These are phyloP conservation scores for Vultur gryphus DNA, from an alignment of 2,797 vertebrate genomes.

Conservation along the genomic window DNA sequence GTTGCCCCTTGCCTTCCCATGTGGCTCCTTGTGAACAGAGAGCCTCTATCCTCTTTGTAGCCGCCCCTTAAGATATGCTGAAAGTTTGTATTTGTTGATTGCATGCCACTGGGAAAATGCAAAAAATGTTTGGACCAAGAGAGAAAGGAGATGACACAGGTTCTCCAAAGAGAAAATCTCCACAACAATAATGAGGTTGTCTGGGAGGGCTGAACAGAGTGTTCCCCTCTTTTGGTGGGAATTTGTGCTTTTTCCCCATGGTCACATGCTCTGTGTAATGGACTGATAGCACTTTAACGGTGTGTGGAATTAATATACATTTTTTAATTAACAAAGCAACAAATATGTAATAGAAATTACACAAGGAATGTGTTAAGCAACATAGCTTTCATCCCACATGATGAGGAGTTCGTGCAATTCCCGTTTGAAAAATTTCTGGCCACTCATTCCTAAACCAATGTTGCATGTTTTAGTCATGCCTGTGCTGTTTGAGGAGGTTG, in stretches of 20 bases:
- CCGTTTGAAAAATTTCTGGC: not conserved
- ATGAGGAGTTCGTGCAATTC: not conserved
- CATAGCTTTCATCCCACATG: not conserved
- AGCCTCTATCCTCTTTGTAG: not conserved
- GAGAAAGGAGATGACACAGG: not conserved
- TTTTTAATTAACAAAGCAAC: not conserved
- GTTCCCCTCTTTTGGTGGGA: not conserved
- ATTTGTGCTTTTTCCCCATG: not conserved
- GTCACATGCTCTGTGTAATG: not conserved
- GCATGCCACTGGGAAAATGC: not conserved
- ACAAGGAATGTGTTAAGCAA: not conserved
- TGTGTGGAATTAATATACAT: not conserved
- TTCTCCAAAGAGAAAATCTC: not conserved
- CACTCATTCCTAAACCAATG: not conserved
- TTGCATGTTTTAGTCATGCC: not conserved
- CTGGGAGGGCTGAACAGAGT: not conserved
- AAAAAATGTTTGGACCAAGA: not conserved
- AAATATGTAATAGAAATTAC: not conserved
- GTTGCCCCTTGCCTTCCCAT: not conserved
- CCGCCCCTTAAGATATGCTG: not conserved
- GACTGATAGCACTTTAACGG: rapidly evolving
- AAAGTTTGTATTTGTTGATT: not conserved
- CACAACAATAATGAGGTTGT: not conserved
- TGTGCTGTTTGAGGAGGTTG: not conserved
- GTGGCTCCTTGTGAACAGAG: not conserved